phyloP scores from a whole-genome alignment of 1,140 invertebrate species.

The Panonychus citri region DNA sequence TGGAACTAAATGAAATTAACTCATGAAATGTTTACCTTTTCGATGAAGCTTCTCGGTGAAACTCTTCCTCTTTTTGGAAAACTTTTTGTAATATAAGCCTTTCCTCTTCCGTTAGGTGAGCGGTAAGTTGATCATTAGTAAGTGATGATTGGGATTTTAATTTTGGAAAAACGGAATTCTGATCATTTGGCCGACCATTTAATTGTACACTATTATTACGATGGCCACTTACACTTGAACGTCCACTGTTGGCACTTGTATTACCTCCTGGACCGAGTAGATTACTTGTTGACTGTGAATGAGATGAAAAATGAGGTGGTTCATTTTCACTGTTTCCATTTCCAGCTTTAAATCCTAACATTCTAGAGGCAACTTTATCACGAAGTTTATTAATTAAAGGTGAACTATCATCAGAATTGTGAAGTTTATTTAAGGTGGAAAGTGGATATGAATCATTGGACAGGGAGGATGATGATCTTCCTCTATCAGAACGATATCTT shows the following conservation, averaged over 20 bases:
- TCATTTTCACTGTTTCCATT: too few species aligned
- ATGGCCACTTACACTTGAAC: neutral
- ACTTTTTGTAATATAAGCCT: slow-evolving; percentile 8
- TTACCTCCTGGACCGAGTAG: too few species aligned
- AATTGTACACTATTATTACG: too few species aligned
- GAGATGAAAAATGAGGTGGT: too few species aligned
- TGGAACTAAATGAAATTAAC: neutral
- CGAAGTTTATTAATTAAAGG: neutral
- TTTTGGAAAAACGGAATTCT: neutral
- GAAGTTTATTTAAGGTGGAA: neutral
- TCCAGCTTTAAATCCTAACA: neutral
- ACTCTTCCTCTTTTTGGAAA: slow-evolving; percentile 12
- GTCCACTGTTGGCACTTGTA: neutral
- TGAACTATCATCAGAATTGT: neutral
- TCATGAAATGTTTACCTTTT: neutral
- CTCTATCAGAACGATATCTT: neutral
- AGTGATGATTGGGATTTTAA: slow-evolving; percentile 7
- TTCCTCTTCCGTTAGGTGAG: slow-evolving; percentile 11
- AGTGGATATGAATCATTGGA: neutral
- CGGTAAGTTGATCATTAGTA: slow-evolving; percentile 9
- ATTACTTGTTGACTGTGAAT: neutral
- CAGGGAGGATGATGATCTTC: neutral
- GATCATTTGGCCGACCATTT: neutral
- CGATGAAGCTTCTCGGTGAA: slow-evolving; percentile 1
- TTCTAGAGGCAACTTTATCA: neutral